Conservation (phyloP, 2,888 invertebrate species). For the Deilephila porcellus region DNA sequence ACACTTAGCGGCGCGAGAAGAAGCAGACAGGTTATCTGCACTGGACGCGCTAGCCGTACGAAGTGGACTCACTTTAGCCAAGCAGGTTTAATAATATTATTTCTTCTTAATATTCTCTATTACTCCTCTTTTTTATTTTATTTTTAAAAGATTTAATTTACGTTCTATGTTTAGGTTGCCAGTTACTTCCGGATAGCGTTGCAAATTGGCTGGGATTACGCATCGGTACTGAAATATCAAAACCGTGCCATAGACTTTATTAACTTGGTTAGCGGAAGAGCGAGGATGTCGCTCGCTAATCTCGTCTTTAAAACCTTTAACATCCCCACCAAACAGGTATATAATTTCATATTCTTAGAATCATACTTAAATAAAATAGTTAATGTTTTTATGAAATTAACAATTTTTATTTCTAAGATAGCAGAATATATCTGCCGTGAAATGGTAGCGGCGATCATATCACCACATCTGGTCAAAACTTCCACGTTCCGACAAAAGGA, state of each 20-base stretch:
- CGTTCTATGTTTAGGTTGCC: constrained; percentile 56
- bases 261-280: constrained; percentile 75
- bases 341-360: neutral
- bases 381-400: too few relatives aligned
- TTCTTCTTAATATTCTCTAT: neutral
- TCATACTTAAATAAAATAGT: too few relatives aligned
- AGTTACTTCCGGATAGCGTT: constrained; percentile 77
- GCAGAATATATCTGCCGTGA: constrained; percentile 87
- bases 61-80: constrained; percentile 68
- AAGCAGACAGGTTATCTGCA: constrained; percentile 74
- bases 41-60: constrained; percentile 75
- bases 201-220: constrained; percentile 79
- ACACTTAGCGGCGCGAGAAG: constrained; percentile 73
- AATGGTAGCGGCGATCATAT: constrained; percentile 84
- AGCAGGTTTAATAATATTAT: constrained; percentile 58
- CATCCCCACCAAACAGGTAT: constrained; percentile 75
- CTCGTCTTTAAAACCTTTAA: constrained; percentile 79
- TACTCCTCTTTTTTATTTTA: neutral
- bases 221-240: constrained; percentile 75
- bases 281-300: constrained; percentile 77
- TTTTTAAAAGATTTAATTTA: neutral
- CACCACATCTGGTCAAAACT: constrained; percentile 77
- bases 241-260: constrained; percentile 76
- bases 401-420: constrained; percentile 65
- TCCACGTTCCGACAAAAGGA: constrained; percentile 80